A percentile compares a stretch with the other conserved stretches of the same genome.
Conservation (phyloP, 2,888 invertebrate genomes). For the Dioctria linearis region DNA sequence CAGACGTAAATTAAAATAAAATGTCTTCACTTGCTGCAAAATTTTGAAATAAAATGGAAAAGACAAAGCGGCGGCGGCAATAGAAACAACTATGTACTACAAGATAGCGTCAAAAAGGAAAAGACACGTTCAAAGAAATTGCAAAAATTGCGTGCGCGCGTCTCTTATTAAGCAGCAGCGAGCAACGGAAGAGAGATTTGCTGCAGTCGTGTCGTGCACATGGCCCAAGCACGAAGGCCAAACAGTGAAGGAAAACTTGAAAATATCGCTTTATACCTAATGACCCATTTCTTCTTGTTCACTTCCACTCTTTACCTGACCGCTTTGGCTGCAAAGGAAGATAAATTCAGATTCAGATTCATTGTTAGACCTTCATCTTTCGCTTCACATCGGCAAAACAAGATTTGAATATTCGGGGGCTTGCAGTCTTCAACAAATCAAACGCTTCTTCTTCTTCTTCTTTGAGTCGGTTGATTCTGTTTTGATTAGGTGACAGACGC, state of each 20-base stretch:
- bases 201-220: slow-evolving; percentile 1
- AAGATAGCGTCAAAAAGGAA: slow-evolving; percentile 13
- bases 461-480: background rate
- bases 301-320: slow-evolving; percentile 45
- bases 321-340: slow-evolving; percentile 20
- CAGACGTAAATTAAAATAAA: slow-evolving; percentile 2
- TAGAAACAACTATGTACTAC: background rate
- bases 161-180: slow-evolving; percentile 5
- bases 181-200: slow-evolving; percentile 11
- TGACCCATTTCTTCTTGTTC: slow-evolving; percentile 47
- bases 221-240: slow-evolving; percentile 37
- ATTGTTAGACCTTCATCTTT: background rate
- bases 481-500: background rate
- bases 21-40: background rate
- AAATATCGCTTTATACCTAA: slow-evolving; percentile 45
- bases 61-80: background rate
- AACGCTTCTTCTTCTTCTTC: background rate
- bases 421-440: background rate
- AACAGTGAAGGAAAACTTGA: slow-evolving; percentile 37
- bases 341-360: background rate
- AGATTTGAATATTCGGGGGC: background rate
- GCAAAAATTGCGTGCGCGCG: slow-evolving; percentile 46
- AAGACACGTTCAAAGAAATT: slow-evolving; percentile 36
- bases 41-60: slow-evolving; percentile 22
- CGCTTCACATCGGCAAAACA: background rate